phyloP scores from a whole-genome alignment of 2,113 vertebrate species.

The Sterna hirundo region DNA sequence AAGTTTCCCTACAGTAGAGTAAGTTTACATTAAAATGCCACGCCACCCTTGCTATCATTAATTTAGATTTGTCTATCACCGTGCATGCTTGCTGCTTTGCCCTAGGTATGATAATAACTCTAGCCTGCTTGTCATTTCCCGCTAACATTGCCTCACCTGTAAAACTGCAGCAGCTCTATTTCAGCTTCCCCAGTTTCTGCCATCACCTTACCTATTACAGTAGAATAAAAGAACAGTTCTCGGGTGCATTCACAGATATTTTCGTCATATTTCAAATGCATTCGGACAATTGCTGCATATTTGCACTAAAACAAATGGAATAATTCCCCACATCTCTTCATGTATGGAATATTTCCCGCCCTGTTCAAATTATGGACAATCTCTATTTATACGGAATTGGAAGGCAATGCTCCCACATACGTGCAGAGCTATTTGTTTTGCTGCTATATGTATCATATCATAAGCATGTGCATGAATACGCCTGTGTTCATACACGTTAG shows the following conservation, averaged over 20 bases:
- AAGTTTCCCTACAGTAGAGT: constrained; percentile 33
- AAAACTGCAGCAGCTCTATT: constrained; percentile 66
- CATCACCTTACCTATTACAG: constrained; percentile 48
- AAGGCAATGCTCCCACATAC: neutral
- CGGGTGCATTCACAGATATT: constrained; percentile 29
- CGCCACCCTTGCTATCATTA: constrained; percentile 64
- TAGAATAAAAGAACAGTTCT: constrained; percentile 65
- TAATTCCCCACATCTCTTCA: constrained; percentile 13
- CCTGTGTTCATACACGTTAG: neutral
- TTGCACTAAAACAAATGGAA: constrained; percentile 41
- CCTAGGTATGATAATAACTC: constrained; percentile 76
- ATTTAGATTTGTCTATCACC: constrained; percentile 79
- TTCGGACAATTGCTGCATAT: constrained; percentile 14
- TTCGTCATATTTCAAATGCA: constrained; percentile 52
- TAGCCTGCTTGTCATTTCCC: constrained; percentile 70
- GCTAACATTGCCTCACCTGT: constrained; percentile 66
- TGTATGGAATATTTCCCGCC: neutral
- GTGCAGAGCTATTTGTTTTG: neutral
- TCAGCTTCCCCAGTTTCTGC: constrained; percentile 46
- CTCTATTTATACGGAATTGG: neutral
- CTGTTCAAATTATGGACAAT: neutral
- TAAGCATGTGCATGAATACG: neutral
- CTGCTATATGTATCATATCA: neutral
- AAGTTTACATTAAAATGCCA: constrained; percentile 76
- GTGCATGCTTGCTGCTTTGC: constrained; percentile 71